Evolutionary conservation across 2,797 vertebrate species (phyloP).

Genomic region (Neosilurus mollespiculum): DNA sequence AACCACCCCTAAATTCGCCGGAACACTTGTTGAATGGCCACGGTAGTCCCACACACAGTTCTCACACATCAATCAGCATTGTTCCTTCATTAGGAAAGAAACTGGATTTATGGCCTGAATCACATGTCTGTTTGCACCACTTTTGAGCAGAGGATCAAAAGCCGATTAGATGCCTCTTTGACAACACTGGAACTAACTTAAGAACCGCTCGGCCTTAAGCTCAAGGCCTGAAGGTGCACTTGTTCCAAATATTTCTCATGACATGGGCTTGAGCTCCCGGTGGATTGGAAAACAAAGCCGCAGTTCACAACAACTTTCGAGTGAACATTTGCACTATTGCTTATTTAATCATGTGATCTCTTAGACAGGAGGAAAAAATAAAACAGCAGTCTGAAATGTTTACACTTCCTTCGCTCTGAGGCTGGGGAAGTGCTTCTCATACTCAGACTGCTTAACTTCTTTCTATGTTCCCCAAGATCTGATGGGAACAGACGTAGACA

Average conservation of each 20-base stretch:
- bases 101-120: conserved; percentile 10
- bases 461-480: not conserved
- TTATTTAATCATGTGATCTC: conserved; percentile 61
- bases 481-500: not conserved
- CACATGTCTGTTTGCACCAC: conserved; percentile 1
- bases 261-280: conserved; percentile 62
- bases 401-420: too few species aligned
- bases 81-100: not conserved
- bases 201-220: not conserved
- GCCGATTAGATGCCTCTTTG: not conserved
- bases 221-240: conserved; percentile 28
- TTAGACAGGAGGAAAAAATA: conserved; percentile 21
- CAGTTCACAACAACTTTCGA: conserved; percentile 52
- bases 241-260: conserved; percentile 50
- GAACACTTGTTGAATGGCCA: too few species aligned
- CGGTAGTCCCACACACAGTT: too few species aligned
- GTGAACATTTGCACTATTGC: conserved; percentile 38
- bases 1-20: too few species aligned
- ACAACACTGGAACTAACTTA: not conserved
- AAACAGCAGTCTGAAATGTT: not conserved
- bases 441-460: not conserved
- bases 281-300: conserved; percentile 66
- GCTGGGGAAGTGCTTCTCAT: not conserved
- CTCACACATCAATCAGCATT: too few species aligned
- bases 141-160: not conserved